Evolutionary conservation across 2,113 vertebrate species (phyloP), one percentile per base, ranked within the genome.

Genomic region (Pao palembangensis): DNA sequence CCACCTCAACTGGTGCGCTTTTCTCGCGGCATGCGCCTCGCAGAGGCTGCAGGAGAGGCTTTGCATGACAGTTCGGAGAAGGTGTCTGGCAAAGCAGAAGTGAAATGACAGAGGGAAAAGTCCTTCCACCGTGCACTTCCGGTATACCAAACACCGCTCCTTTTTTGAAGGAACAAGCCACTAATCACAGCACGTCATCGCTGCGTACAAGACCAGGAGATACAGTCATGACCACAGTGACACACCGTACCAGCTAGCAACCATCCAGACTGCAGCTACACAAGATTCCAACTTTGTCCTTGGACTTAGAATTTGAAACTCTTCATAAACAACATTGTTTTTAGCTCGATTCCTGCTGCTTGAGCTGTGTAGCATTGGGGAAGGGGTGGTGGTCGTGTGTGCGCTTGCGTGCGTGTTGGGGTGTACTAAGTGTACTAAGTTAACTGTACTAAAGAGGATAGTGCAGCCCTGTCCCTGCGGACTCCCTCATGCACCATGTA

Each of bases 401-500:
- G 34, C 11, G 34, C 6, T 3, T 38, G 34, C 11, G 34, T 31
- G 28, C 0, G 28, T 4, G 28, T 6, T 23, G 50, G 59, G 62
- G 58, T 57, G n/a, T n/a, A n/a, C n/a, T n/a, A n/a, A n/a, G 51
- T 56, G 52, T 64, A 65, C 42, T 46, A n/a, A 62, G 58, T 67
- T 53, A 66, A 66, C 56, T 41, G 55, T 64, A 53, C 71, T 67
- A 58, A 54, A 63, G 59, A 73, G 65, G 58, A 67, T 62, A 61
- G 71, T 63, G 64, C 48, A 67, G 64, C 48, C 10, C 4, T 4
- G 44, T 86, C 84, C 71, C 82, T 25, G 60, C 43, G 68, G 87
- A 84, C 72, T 34, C 12, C 18, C 71, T 61, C 86, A 54, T 7
- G 23, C 59, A 77, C 80, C 83, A 82, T 81, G 71, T 69, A 76